Evolutionary conservation across 2,888 invertebrate genomes (phyloP), one percentile per base, ranked within the genome.

Genomic region (Pammene fasciana): DNA sequence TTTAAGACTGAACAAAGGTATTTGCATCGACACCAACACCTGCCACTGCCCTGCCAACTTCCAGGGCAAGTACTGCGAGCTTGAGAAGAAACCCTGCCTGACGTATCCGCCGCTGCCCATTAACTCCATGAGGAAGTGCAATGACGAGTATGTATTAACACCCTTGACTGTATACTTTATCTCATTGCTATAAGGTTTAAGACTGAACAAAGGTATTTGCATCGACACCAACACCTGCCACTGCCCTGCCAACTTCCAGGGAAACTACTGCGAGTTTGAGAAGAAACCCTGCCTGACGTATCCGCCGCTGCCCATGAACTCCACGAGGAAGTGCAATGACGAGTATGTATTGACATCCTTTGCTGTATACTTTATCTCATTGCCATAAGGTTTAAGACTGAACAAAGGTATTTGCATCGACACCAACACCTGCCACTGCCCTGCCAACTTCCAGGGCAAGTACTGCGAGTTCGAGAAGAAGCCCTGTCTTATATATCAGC

Each of bases 351-450:
- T 9, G 16, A 36, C n/a, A n/a, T 6, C 8, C n/a, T 26, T 26
- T 3, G 4, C 9, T 1, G 41, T 18, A 50, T 4, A 18, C 18
- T 16, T 50, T 50, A 18, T 11, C 6, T 18, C 9, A 9, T 48
- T 14, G 9, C 14, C 7, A 48, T 10, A 48, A 2, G 3, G 48
- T 16, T 16, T 14, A 48, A 26, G 26, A 26, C 4, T 26, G 81
- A 97, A 98, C 86, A 95, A 94, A 65, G 98, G 98, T 0, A 95
- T 96, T 61, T 98, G 98, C 79, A 83, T 96, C 4, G 93, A 93
- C 38, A 95, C 96, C 0, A 95, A 97, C 81, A 90, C 94, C 0
- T 98, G 98, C 79, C 87, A 94, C 50, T 98, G 98, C 78, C 94
- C 96, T 0, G 93, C 94, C 59, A 95, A 95, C 80, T 97, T 92